Base-by-base conservation (phyloP, 2,888 invertebrate genomes). In the Myathropa florea region DNA sequence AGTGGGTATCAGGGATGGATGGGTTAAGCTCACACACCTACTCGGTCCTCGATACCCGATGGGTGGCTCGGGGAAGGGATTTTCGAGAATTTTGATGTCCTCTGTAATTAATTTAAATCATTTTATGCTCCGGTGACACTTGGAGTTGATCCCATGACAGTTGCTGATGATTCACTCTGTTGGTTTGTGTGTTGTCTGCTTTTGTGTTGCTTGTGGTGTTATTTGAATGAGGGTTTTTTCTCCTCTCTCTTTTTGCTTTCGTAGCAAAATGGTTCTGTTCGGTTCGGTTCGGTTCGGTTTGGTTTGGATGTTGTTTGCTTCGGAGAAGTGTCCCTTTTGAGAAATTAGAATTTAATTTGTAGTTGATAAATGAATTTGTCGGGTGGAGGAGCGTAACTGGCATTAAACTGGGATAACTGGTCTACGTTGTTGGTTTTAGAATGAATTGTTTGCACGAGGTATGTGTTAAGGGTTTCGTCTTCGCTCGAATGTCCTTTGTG, bases 21-120 rank as follows among this genome's bases (percentile, higher is more conserved):
- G 59, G 70, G 67, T 67, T 67, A 67, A 67, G 55, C 30, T 21
- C 59, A 26, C 33, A 57, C 75, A 28, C 57, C 18, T 23, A 18
- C 46, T 46, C 18, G 46, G 46, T 18, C 23, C 1, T 10, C 7
- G 46, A 28, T 33, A 12, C 36, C 18, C 18, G 12, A 23, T 59
- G 63, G 55, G 55, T 21, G 28, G 55, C 36, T n/a, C 23, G 36
- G 59, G 33, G 26, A 46, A 46, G 46, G 46, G 46, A 46, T 46
- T 46, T 46, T 46, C 46, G 57, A 26, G 57, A 57, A 24, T 57
- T 77, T 85, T 85, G 77, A 77, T 85, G 82, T 73, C 73, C 82
- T 77, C 63, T 70, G 85, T 82, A 85, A 85, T 85, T 85, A 85
- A 85, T 85, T 85, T 85, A 85, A 85, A 85, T 85, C 77, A 85